A percentile compares a stretch with the other conserved stretches of the same genome.
phyloP scores from a whole-genome alignment of 2,797 vertebrate genomes.

The Diplodus puntazzo region DNA sequence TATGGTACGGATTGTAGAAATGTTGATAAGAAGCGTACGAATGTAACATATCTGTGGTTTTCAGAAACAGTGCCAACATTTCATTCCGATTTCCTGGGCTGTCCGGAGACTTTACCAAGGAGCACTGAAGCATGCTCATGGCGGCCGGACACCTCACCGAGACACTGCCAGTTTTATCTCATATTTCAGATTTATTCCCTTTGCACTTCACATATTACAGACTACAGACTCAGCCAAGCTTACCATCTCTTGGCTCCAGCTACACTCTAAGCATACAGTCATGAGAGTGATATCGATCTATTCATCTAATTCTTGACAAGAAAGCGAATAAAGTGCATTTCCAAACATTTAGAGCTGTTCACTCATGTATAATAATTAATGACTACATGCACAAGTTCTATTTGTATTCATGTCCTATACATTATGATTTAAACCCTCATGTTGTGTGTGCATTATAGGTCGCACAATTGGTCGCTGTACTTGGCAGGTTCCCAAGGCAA shows the following conservation, averaged over 20 bases:
- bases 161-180: neutral
- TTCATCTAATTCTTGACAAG: neutral
- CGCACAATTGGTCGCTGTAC: too few relatives aligned
- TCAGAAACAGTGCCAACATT: too few relatives aligned
- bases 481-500: neutral
- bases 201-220: neutral
- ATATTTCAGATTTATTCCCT: neutral
- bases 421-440: neutral
- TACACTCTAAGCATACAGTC: neutral
- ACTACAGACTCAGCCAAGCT: neutral
- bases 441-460: neutral
- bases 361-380: neutral
- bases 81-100: too few relatives aligned
- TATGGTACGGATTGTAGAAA: too few relatives aligned
- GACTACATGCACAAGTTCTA: too few relatives aligned
- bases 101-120: too few relatives aligned
- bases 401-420: neutral
- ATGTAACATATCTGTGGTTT: too few relatives aligned
- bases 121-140: too few relatives aligned
- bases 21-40: too few relatives aligned
- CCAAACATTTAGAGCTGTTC: neutral
- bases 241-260: too few relatives aligned
- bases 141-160: too few relatives aligned
- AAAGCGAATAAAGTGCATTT: neutral
- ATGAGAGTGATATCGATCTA: neutral